phyloP scores from a whole-genome alignment of 2,888 invertebrate species.

The Oscheius myriophilus region DNA sequence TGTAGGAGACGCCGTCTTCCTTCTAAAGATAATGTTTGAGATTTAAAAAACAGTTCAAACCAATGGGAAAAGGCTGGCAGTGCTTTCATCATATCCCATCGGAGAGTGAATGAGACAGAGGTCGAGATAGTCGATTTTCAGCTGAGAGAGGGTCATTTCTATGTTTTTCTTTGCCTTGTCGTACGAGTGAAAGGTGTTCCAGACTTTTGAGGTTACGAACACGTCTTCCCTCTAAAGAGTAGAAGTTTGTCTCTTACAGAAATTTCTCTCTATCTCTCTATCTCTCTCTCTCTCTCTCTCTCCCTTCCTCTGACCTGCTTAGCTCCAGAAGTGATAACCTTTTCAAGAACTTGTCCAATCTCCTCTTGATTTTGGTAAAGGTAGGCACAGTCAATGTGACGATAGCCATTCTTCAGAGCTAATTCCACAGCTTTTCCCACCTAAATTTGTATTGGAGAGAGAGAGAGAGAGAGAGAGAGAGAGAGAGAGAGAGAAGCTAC shows the following conservation, averaged over 20 bases:
- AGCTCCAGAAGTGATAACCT: constrained; percentile 71
- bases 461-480: too few species aligned
- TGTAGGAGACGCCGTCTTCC: constrained; percentile 52
- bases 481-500: too few species aligned
- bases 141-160: constrained; percentile 43
- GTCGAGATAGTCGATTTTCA: constrained; percentile 64
- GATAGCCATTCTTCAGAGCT: constrained; percentile 70
- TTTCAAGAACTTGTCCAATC: constrained; percentile 70
- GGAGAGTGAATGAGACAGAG: constrained; percentile 70
- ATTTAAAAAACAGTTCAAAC: too few species aligned
- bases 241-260: too few species aligned
- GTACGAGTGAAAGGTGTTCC: constrained; percentile 70
- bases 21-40: constrained; percentile 11
- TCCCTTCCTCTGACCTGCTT: too few species aligned
- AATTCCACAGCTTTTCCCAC: constrained; percentile 54
- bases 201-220: constrained; percentile 70
- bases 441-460: constrained; percentile 29
- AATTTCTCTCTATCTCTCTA: too few species aligned
- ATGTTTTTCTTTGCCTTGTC: constrained; percentile 51
- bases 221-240: constrained; percentile 62
- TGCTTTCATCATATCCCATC: constrained; percentile 66
- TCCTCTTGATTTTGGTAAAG: constrained; percentile 72
- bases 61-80: constrained; percentile 44
- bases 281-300: too few species aligned
- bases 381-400: constrained; percentile 73